Conservation (phyloP, 1,140 invertebrate genomes). For the Drosophila gunungcola region DNA sequence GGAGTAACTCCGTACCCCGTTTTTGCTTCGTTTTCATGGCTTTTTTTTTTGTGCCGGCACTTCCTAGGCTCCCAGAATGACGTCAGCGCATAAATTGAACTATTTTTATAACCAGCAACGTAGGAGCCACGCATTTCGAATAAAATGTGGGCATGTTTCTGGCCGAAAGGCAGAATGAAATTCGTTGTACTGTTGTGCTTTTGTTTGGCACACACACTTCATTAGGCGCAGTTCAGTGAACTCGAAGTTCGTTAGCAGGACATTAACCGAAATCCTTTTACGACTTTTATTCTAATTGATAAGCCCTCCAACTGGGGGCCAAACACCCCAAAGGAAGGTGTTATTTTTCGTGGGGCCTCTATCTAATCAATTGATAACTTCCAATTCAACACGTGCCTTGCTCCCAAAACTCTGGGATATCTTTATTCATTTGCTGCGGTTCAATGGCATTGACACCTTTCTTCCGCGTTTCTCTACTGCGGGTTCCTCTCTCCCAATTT, state of each 20-base stretch:
- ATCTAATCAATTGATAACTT: constrained; percentile 57
- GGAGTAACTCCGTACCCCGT: constrained; percentile 5
- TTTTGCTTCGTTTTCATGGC: constrained; percentile 25
- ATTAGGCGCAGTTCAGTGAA: constrained; percentile 52
- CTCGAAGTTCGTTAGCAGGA: constrained; percentile 41
- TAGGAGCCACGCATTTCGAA: constrained; percentile 45
- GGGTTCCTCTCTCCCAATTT: neutral
- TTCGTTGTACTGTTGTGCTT: constrained; percentile 26
- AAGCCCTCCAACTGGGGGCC: constrained; percentile 26
- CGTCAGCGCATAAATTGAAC: constrained; percentile 75
- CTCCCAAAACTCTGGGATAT: constrained; percentile 28
- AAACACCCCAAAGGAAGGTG: constrained; percentile 9
- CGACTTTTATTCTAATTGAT: constrained; percentile 53
- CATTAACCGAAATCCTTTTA: constrained; percentile 49
- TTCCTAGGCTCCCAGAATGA: constrained; percentile 61
- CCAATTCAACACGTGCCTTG: constrained; percentile 39
- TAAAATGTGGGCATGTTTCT: constrained; percentile 60
- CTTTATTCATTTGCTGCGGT: constrained; percentile 28
- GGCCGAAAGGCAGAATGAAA: constrained; percentile 3
- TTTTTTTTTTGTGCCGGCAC: constrained; percentile 28
- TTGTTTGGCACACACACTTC: constrained; percentile 26
- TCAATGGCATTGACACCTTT: constrained; percentile 54
- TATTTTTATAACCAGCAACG: constrained; percentile 61
- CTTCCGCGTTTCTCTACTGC: constrained; percentile 31
- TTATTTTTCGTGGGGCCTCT: neutral